Conservation (phyloP, 2,888 invertebrate genomes). For the Phrixothrix hirtus region DNA sequence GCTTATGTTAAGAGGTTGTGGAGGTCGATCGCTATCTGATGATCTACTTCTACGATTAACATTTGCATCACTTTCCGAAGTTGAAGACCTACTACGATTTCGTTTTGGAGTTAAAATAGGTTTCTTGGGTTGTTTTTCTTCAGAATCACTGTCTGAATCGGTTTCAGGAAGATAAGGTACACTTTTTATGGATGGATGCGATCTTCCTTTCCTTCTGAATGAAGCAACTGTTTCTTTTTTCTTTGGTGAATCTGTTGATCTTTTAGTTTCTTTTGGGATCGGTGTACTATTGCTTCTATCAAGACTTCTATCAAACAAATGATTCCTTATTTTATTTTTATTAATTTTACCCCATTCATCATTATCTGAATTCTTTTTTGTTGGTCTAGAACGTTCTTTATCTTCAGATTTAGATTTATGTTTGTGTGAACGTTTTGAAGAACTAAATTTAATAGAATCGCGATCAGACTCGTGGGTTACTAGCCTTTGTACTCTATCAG, state of each 20-base stretch:
- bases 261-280: conserved; percentile 25
- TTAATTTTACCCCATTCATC: conserved; percentile 51
- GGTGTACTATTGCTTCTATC: conserved; percentile 17
- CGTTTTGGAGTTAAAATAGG: conserved; percentile 27
- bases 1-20: conserved; percentile 4
- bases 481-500: conserved; percentile 35
- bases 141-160: conserved; percentile 53
- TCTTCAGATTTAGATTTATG: conserved; percentile 40
- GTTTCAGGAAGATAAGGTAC: conserved; percentile 44
- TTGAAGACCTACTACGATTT: conserved; percentile 34
- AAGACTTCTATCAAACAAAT: conserved; percentile 26
- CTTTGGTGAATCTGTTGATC: conserved; percentile 39
- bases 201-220: conserved; percentile 53
- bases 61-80: conserved; percentile 40
- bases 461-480: conserved; percentile 37
- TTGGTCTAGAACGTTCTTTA: conserved; percentile 31
- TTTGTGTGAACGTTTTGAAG: conserved; percentile 38
- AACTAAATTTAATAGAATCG: conserved; percentile 34
- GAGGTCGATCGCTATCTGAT: conserved; percentile 36
- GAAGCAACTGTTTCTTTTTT: conserved; percentile 47
- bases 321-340: conserved; percentile 41
- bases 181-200: conserved; percentile 50
- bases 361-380: conserved; percentile 43
- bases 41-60: conserved; percentile 31
- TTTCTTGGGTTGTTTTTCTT: conserved; percentile 46